These are phyloP conservation scores for Schizopygopsis pylzovi DNA, from an alignment of 2,797 vertebrate species.

Conservation along the genomic window DNA sequence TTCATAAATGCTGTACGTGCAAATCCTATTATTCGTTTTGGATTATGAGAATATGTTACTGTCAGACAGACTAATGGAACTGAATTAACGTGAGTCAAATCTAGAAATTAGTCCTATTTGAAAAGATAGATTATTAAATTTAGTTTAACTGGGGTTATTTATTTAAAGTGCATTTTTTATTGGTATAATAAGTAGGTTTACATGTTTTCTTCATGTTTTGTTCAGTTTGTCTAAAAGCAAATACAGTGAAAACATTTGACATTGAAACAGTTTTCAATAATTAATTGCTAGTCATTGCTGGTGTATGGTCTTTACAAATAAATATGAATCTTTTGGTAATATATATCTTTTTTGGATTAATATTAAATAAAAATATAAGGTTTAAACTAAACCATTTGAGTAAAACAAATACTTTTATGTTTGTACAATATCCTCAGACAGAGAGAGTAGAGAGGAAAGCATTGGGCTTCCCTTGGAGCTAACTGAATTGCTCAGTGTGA, in stretches of 20 bases:
- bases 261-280: no score
- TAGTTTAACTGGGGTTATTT: background rate
- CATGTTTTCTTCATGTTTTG: background rate
- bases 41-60: background rate
- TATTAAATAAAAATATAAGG: background rate
- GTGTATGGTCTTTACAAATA: background rate
- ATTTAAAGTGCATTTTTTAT: background rate
- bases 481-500: background rate
- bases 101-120: background rate
- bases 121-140: background rate
- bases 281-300: background rate
- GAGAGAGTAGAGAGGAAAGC: background rate
- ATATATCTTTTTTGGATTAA: background rate
- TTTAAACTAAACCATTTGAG: background rate
- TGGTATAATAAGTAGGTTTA: background rate
- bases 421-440: background rate
- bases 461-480: conserved; percentile 24
- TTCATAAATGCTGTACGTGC: background rate
- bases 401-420: background rate
- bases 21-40: background rate
- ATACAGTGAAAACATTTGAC: background rate
- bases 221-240: background rate
- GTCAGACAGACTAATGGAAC: background rate
- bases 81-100: background rate
- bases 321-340: background rate